Conservation (phyloP, 2,888 invertebrate genomes). For the Amphipoea lucens region DNA sequence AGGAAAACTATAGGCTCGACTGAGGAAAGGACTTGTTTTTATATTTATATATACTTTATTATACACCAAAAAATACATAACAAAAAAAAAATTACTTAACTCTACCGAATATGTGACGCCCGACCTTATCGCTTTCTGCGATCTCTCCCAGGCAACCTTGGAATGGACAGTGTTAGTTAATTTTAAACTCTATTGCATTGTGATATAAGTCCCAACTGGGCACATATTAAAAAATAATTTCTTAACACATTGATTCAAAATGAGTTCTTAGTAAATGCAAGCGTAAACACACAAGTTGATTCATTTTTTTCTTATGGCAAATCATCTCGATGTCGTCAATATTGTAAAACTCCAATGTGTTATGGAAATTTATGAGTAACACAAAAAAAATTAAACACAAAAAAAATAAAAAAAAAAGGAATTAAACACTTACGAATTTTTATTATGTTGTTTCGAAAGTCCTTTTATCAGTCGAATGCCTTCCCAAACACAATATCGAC, state of each 20-base stretch:
- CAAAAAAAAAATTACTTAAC: no score
- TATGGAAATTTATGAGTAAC: neutral
- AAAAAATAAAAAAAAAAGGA: neutral
- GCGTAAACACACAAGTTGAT: neutral
- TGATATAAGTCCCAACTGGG: no score
- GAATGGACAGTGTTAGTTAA: no score
- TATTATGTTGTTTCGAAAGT: neutral
- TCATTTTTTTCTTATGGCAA: neutral
- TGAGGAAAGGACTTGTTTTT: constrained; percentile 12
- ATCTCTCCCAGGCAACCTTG: no score
- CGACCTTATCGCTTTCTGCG: no score
- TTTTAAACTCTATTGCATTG: neutral
- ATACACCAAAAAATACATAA: no score
- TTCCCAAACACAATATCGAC: constrained; percentile 42
- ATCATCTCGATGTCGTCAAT: neutral
- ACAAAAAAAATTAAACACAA: no score
- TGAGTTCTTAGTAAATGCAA: constrained; percentile 3
- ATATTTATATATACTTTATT: neutral
- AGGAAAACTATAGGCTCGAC: constrained; percentile 35
- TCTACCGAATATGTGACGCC: no score
- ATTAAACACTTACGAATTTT: neutral
- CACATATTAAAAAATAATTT: neutral
- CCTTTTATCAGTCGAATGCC: constrained; percentile 24
- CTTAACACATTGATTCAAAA: neutral
- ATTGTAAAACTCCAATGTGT: neutral